Percentiles rank a stretch among this genome's conserved stretches.
Conservation (phyloP, 2,888 invertebrate genomes). For the Nymphalis polychloros region DNA sequence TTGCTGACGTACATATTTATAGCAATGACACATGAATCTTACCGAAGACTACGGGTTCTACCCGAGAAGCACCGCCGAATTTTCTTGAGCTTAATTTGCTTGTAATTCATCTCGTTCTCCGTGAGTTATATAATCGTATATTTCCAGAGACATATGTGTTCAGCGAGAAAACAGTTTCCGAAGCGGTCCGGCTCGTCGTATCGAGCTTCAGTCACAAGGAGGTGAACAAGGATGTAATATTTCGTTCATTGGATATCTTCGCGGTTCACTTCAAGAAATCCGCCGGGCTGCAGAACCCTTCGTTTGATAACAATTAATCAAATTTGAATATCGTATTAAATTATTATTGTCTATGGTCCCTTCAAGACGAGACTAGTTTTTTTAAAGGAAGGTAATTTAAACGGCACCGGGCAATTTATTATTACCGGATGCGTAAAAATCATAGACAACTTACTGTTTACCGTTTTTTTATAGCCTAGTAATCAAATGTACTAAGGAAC, state of each 20-base stretch:
- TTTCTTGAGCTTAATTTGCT: too few species aligned
- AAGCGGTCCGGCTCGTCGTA: slow-evolving; percentile 49
- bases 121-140: background rate
- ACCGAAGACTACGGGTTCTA: too few species aligned
- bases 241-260: slow-evolving; percentile 58
- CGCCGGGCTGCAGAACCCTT: slow-evolving; percentile 54
- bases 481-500: too few species aligned
- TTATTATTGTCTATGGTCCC: background rate
- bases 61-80: too few species aligned
- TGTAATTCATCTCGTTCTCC: too few species aligned
- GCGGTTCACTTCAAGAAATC: slow-evolving; percentile 62
- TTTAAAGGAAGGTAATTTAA: too few species aligned
- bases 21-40: background rate
- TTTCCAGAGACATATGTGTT: slow-evolving; percentile 54
- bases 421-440: too few species aligned
- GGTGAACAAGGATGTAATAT: slow-evolving; percentile 59
- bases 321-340: background rate
- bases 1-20: background rate
- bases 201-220: slow-evolving; percentile 54
- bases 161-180: slow-evolving; percentile 54
- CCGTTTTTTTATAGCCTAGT: too few species aligned
- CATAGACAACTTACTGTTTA: too few species aligned
- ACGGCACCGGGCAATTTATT: too few species aligned
- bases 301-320: slow-evolving; percentile 57
- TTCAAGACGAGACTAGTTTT: too few species aligned